Evolutionary conservation across 2,113 vertebrate genomes (phyloP).

Genomic region (Lamprotornis superbus): DNA sequence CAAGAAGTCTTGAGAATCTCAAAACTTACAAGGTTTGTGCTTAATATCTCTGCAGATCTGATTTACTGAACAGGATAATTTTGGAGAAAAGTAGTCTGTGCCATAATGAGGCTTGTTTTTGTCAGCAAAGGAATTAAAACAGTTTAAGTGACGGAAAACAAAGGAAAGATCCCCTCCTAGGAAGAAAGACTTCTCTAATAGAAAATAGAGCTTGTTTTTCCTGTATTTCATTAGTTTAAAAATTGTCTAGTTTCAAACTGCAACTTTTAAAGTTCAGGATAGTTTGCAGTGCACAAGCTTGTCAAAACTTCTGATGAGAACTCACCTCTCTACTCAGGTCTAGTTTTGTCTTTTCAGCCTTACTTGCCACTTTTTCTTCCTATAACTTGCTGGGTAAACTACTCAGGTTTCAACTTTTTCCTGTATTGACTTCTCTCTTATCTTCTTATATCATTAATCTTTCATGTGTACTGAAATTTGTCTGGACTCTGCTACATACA

Average conservation of each 20-base stretch:
- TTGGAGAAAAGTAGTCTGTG: neutral
- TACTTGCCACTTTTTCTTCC: neutral
- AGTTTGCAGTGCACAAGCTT: neutral
- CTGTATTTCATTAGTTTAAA: neutral
- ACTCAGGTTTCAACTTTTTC: neutral
- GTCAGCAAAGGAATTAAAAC: neutral
- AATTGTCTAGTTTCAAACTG: neutral
- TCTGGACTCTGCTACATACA: neutral
- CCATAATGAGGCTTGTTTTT: neutral
- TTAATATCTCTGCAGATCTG: neutral
- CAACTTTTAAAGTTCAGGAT: neutral
- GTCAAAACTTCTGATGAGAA: neutral
- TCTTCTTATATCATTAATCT: neutral
- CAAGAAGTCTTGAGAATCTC: neutral
- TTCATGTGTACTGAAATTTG: neutral
- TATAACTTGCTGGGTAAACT: neutral
- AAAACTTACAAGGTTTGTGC: neutral
- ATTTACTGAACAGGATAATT: neutral
- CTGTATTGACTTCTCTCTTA: neutral
- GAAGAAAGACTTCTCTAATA: neutral
- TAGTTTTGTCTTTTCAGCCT: neutral
- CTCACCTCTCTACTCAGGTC: fast-evolving
- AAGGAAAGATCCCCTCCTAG: neutral
- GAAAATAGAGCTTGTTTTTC: neutral
- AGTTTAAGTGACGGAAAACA: neutral